These are phyloP conservation scores for Lepus oiostolus DNA, from an alignment of 2,797 vertebrate species.

Conservation along the genomic window DNA sequence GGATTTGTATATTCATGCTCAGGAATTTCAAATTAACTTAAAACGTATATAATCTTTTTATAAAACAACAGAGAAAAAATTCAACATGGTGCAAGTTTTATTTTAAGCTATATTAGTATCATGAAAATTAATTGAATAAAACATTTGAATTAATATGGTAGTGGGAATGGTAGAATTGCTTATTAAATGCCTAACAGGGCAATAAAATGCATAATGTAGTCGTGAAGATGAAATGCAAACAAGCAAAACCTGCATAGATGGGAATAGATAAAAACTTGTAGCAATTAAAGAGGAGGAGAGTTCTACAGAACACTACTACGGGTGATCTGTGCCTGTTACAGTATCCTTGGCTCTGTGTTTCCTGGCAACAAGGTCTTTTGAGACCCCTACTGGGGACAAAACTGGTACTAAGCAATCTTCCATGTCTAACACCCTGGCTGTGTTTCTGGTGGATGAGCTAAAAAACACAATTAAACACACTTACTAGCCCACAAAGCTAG, in stretches of 20 bases:
- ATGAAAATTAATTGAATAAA: conserved; percentile 76
- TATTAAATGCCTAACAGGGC: conserved; percentile 68
- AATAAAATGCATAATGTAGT: background rate
- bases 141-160: conserved; percentile 74
- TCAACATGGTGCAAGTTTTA: conserved; percentile 73
- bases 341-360: conserved; percentile 71
- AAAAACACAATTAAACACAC: conserved; percentile 84
- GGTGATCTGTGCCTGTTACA: background rate
- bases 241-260: background rate
- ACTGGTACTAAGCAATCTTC: conserved; percentile 85
- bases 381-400: conserved; percentile 81
- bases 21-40: conserved; percentile 72
- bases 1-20: conserved; percentile 75
- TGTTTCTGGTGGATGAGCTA: conserved; percentile 78
- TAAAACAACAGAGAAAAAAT: conserved; percentile 60
- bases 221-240: conserved; percentile 62
- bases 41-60: background rate
- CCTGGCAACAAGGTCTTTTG: conserved; percentile 83
- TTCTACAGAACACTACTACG: conserved; percentile 66
- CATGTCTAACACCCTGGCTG: conserved; percentile 85
- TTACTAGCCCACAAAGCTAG: conserved; percentile 71
- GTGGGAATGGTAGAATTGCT: conserved; percentile 73
- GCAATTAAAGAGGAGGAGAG: conserved; percentile 70
- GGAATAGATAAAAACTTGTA: conserved; percentile 66
- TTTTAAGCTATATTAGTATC: conserved; percentile 75